A percentile compares a stretch with the other conserved stretches of the same genome.
phyloP scores from a whole-genome alignment of 2,888 invertebrate genomes.

The Eilema sororculum region DNA sequence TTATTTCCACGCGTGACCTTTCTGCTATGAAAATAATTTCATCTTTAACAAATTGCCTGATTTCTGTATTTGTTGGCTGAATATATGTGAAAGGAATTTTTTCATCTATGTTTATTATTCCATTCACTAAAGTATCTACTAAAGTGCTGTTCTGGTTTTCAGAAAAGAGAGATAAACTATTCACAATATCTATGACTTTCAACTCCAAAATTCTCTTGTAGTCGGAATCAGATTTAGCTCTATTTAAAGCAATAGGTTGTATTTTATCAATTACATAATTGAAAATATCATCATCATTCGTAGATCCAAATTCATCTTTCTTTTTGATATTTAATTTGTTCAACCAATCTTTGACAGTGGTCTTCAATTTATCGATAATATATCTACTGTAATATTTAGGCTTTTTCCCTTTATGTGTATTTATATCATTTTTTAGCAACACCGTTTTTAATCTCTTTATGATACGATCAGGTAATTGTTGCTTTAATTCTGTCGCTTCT shows the following conservation, averaged over 20 bases:
- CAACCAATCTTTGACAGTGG: conserved; percentile 33
- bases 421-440: conserved; percentile 14
- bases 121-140: conserved; percentile 29
- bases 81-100: conserved; percentile 27
- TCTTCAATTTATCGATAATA: conserved; percentile 27
- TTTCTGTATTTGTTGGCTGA: conserved; percentile 38
- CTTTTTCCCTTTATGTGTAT: conserved; percentile 19
- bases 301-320: conserved; percentile 31
- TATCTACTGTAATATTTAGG: conserved; percentile 33
- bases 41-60: conserved; percentile 42
- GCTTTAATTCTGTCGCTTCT: conserved; percentile 38
- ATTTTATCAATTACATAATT: conserved; percentile 37
- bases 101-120: conserved; percentile 33
- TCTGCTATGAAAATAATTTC: conserved; percentile 38
- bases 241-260: conserved; percentile 37
- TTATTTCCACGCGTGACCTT: conserved; percentile 27
- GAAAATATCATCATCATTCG: conserved; percentile 33
- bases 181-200: conserved; percentile 33
- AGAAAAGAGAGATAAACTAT: conserved; percentile 35
- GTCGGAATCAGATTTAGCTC: conserved; percentile 30
- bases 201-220: conserved; percentile 31
- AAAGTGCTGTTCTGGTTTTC: conserved; percentile 26
- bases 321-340: conserved; percentile 40
- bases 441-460: conserved; percentile 38
- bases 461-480: conserved; percentile 46